Evolutionary conservation across 1,140 invertebrate genomes (phyloP).

Genomic region (Ruditapes philippinarum): DNA sequence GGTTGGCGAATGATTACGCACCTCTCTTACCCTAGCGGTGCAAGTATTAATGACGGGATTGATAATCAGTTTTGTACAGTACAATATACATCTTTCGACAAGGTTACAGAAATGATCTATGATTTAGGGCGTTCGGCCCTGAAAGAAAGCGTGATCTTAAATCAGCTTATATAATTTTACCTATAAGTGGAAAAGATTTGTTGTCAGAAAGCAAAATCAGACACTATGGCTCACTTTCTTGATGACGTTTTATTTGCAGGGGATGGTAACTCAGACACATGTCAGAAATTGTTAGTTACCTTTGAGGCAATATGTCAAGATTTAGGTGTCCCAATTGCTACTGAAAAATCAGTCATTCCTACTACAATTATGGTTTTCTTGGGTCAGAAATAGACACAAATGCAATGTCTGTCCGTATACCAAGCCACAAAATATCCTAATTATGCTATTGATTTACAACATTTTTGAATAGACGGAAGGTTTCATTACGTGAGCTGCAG

Average conservation of each 20-base stretch:
- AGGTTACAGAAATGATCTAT: constrained; percentile 13
- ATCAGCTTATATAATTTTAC: constrained; percentile 43
- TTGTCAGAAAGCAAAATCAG: not conserved
- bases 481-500: not conserved
- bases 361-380: not conserved
- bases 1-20: constrained; percentile 1
- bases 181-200: constrained; percentile 49
- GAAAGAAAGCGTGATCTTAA: constrained; percentile 50
- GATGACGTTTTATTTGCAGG: constrained; percentile 27
- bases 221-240: not conserved
- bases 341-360: not conserved
- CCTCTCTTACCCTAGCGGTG: constrained; percentile 10
- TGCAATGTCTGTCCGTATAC: constrained; percentile 12
- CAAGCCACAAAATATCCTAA: not conserved
- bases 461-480: not conserved
- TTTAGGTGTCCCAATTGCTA: constrained; percentile 19
- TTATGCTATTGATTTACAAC: not conserved
- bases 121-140: constrained; percentile 31
- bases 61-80: not conserved
- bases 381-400: constrained; percentile 24
- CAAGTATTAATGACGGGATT: constrained; percentile 26
- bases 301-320: not conserved
- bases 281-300: not conserved
- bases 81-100: constrained; percentile 35
- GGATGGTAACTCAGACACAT: not conserved